Percentiles rank a stretch among this genome's conserved stretches.
These are phyloP conservation scores for Pedetes capensis DNA, from an alignment of 2,113 vertebrate genomes.

Conservation along the genomic window DNA sequence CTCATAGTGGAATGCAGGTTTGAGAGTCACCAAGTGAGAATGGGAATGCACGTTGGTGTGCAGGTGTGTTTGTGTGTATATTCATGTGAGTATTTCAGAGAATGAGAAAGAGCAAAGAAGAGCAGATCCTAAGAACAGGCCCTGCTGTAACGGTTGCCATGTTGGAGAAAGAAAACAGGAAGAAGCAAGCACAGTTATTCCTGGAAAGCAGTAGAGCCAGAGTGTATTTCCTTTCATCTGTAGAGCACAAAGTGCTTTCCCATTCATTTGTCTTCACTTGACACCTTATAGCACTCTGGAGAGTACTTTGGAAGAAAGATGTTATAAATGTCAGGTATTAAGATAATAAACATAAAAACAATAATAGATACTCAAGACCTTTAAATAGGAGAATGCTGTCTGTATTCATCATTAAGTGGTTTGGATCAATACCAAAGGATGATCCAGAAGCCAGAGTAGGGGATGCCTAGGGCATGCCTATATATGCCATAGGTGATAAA, in stretches of 20 bases:
- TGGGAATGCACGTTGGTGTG: not conserved
- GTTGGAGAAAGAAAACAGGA: not conserved
- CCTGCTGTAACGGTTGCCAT: not conserved
- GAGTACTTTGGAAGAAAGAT: constrained; percentile 59
- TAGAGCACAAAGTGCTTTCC: constrained; percentile 12
- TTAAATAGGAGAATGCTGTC: constrained; percentile 51
- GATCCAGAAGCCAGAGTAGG: not conserved
- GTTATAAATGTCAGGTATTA: constrained; percentile 65
- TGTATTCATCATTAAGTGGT: constrained; percentile 49
- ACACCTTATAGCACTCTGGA: constrained; percentile 60
- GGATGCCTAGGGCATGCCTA: not conserved
- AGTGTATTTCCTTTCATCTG: not conserved
- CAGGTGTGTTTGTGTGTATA: not conserved
- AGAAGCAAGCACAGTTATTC: not conserved
- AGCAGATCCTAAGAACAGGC: not conserved
- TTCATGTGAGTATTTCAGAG: not conserved
- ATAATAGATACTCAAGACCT: constrained; percentile 39
- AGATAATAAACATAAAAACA: constrained; percentile 72
- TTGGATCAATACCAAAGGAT: constrained; percentile 56
- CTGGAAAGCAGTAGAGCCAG: not conserved
- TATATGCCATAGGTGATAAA: not conserved
- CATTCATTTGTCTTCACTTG: constrained; percentile 59
- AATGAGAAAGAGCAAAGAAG: not conserved
- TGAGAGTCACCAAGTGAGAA: not conserved
- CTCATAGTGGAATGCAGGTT: not conserved